Percentiles rank a stretch among this genome's conserved stretches.
These are phyloP conservation scores for Globia sparganii DNA, from an alignment of 2,888 invertebrate genomes.

Conservation along the genomic window DNA sequence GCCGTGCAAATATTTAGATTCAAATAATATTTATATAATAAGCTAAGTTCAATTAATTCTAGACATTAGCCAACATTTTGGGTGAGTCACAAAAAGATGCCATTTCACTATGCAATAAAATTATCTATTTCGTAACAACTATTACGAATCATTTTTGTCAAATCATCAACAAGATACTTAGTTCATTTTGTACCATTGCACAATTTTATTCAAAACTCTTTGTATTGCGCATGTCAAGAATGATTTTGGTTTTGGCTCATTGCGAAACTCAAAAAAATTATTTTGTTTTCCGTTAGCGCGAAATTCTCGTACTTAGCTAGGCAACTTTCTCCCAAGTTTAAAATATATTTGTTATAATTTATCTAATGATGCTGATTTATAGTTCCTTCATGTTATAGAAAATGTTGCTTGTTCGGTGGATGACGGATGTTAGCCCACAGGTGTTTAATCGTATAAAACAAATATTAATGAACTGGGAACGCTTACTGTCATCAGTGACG, in stretches of 20 bases:
- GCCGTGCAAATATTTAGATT: no score
- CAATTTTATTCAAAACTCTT: conserved; percentile 31
- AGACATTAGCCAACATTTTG: conserved; percentile 26
- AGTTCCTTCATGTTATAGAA: no score
- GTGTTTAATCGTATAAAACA: neutral
- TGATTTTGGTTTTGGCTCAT: conserved; percentile 1
- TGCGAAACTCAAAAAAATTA: neutral
- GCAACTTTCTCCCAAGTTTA: neutral
- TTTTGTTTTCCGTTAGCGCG: neutral
- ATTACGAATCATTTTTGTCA: conserved; percentile 35
- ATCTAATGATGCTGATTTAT: neutral
- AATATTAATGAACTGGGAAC: neutral
- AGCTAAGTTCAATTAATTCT: conserved; percentile 28
- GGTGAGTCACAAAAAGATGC: conserved; percentile 20
- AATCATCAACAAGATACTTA: conserved; percentile 22
- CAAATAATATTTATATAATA: conserved; percentile 19
- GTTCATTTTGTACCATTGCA: conserved; percentile 23
- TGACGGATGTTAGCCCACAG: neutral
- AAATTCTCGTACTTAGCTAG: neutral
- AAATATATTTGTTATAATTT: neutral
- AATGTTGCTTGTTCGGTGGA: neutral
- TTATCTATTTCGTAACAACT: conserved; percentile 38
- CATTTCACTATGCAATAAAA: conserved; percentile 11
- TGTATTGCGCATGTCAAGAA: conserved; percentile 5
- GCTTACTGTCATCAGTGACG: neutral